Conservation (phyloP, 2,888 invertebrate species). For the Schizotus pectinicornis region DNA sequence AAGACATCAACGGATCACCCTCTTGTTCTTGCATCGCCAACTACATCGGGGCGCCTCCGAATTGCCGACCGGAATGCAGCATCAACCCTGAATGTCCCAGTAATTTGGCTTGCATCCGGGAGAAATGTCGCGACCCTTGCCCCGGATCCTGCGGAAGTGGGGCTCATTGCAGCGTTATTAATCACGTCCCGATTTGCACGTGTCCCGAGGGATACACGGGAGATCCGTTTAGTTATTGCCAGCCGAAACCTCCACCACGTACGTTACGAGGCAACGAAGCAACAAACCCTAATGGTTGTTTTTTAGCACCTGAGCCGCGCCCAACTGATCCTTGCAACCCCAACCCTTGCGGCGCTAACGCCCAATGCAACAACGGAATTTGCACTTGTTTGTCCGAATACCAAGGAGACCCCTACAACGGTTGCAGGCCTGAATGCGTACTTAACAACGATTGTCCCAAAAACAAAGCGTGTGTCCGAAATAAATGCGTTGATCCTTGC, state of each 20-base stretch:
- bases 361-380: slow-evolving; percentile 60
- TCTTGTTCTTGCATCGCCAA: slow-evolving; percentile 71
- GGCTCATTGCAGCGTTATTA: slow-evolving; percentile 69
- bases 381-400: slow-evolving; percentile 60
- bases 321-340: slow-evolving; percentile 66
- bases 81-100: slow-evolving; percentile 76
- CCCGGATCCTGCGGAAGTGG: slow-evolving; percentile 73
- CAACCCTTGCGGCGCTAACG: slow-evolving; percentile 76
- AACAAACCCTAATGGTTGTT: not conserved
- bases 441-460: slow-evolving; percentile 66
- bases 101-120: slow-evolving; percentile 74
- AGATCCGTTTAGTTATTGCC: slow-evolving; percentile 63
- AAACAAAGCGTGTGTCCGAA: slow-evolving; percentile 66
- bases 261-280: slow-evolving; percentile 19
- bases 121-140: slow-evolving; percentile 76
- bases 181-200: slow-evolving; percentile 73
- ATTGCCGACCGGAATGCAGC: slow-evolving; percentile 75
- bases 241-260: slow-evolving; percentile 48
- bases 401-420: slow-evolving; percentile 61
- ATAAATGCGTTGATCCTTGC: slow-evolving; percentile 68
- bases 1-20: slow-evolving; percentile 65
- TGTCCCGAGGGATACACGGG: slow-evolving; percentile 67
- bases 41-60: slow-evolving; percentile 74
- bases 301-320: slow-evolving; percentile 41
- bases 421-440: slow-evolving; percentile 67